Base-by-base conservation (phyloP, 2,113 vertebrate species). In the Ceuthmochares aereus region DNA sequence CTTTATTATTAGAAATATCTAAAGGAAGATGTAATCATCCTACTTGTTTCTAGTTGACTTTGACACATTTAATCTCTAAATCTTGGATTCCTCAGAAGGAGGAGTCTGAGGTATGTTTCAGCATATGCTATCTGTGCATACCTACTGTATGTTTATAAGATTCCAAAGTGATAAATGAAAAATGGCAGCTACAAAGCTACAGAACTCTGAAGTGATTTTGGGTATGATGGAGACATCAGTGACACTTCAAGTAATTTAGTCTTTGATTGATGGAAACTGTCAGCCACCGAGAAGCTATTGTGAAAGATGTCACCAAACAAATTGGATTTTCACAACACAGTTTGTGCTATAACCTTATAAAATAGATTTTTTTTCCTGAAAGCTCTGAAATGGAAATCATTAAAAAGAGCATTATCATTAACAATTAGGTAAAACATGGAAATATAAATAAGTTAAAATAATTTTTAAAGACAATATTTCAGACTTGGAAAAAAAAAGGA, bases 151-250 rank as follows among this genome's bases (percentile, higher is more conserved):
- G n/a, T 64, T 87, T 89, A 8, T 86, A 56, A 78, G 47, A 68
- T 70, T 81, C 29, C 56, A 60, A 86, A 94, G 37, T n/a, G 75
- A 62, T 92, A 88, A 93, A 93, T 93, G 68, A 94, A 74, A 94
- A 90, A 84, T 75, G 64, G 94, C 3, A 3, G 7, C 67, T 93
- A 62, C 43, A 94, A 93, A 93, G 63, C 42, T 78, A 59, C 51
- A 18, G 32, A 94, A 93, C 36, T 85, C 79, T 74, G 18, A 85
- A 90, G 34, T 36, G 45, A 70, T 96, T 96, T 96, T 90, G 63
- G 49, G 36, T 92, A 80, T 94, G 83, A 95, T 91, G 45, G 73
- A 95, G 87, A 88, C 63, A 74, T 94, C 87, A 86, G 79, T 90
- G 96, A 86, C 68, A 86, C 42, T 88, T 96, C 58, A 67, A 29